Conservation (phyloP, 2,797 vertebrate species). For the Enteromius anoplus region DNA sequence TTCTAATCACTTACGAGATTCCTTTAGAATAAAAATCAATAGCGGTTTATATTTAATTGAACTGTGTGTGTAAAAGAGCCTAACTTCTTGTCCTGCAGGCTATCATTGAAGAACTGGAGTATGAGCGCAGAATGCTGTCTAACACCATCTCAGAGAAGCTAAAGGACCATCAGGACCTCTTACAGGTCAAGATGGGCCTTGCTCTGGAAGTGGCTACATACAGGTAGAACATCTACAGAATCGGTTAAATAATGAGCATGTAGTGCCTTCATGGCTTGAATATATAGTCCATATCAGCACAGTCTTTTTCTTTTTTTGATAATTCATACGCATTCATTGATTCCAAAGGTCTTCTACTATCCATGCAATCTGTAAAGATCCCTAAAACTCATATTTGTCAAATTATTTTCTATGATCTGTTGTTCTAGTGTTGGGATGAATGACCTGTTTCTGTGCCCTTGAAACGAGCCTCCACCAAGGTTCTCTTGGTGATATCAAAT, state of each 20-base stretch:
- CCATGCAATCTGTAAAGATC: neutral
- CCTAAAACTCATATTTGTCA: neutral
- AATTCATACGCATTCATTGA: neutral
- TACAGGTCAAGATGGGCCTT: constrained; percentile 90
- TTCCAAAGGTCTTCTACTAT: neutral
- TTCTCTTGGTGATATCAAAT: constrained; percentile 43
- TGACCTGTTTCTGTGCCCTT: constrained; percentile 9
- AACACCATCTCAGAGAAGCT: constrained; percentile 82
- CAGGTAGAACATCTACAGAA: constrained; percentile 78
- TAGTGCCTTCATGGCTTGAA: neutral
- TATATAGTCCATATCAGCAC: neutral
- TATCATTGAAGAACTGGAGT: constrained; percentile 85
- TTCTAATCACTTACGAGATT: neutral
- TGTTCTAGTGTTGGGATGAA: constrained; percentile 1
- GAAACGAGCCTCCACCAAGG: constrained; percentile 16
- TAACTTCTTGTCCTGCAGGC: constrained; percentile 73
- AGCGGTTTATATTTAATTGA: neutral
- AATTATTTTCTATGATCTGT: neutral
- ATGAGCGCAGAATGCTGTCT: constrained; percentile 84
- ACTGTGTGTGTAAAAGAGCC: neutral
- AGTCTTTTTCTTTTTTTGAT: neutral
- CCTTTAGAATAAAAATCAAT: neutral
- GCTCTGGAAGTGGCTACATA: constrained; percentile 93
- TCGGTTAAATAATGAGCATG: neutral
- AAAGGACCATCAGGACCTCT: constrained; percentile 88